These are phyloP conservation scores for Sceloporus tristichus DNA, from an alignment of 2,113 vertebrate species.

Conservation along the genomic window DNA sequence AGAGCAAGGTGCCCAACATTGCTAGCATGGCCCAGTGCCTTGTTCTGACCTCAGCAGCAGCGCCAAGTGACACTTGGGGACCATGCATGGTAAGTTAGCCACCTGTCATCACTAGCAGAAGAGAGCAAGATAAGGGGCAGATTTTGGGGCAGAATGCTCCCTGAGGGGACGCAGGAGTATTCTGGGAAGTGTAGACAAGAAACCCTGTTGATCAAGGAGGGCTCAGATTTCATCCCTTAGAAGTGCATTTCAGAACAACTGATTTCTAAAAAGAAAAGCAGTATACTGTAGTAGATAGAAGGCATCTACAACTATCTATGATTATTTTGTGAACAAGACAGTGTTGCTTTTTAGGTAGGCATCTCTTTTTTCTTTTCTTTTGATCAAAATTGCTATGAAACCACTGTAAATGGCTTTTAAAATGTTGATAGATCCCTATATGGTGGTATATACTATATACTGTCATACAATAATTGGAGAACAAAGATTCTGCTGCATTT, in stretches of 20 bases:
- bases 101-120: no score
- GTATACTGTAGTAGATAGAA: neutral
- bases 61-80: no score
- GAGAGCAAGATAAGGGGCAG: no score
- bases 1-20: no score
- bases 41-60: no score
- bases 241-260: neutral
- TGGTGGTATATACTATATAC: conserved; percentile 5
- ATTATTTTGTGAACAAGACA: neutral
- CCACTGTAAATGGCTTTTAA: conserved; percentile 27
- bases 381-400: conserved; percentile 25
- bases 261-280: conserved; percentile 8
- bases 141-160: no score
- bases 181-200: no score
- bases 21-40: no score
- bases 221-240: neutral
- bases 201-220: neutral
- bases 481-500: neutral
- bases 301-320: neutral
- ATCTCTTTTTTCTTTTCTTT: neutral
- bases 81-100: no score
- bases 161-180: no score
- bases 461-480: neutral
- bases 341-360: neutral
- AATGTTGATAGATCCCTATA: neutral